phyloP scores from a whole-genome alignment of 2,797 vertebrate species.

The Balearica regulorum region DNA sequence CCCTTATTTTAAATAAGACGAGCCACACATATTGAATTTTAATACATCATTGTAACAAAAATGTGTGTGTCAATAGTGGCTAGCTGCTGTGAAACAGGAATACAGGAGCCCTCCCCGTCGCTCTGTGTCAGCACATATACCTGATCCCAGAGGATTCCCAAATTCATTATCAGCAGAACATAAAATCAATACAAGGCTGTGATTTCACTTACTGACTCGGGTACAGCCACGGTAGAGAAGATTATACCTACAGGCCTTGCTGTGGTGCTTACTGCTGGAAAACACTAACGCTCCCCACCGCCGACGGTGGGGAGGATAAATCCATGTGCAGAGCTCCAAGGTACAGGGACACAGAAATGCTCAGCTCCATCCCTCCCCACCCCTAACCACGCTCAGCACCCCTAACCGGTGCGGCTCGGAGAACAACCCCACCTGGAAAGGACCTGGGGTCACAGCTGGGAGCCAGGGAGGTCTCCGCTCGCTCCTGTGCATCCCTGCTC shows the following conservation, averaged over 20 bases:
- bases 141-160: background rate
- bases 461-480: background rate
- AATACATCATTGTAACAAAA: background rate
- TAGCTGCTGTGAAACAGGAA: background rate
- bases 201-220: conserved; percentile 22
- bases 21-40: background rate
- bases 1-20: background rate
- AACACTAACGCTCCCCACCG: background rate
- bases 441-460: background rate
- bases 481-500: background rate
- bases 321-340: background rate
- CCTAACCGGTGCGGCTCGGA: rapidly evolving
- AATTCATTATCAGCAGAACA: conserved; percentile 25
- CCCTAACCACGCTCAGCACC: background rate
- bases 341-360: background rate
- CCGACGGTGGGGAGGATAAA: background rate
- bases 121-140: background rate
- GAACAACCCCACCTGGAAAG: too few species aligned
- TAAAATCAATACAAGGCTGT: conserved; percentile 27
- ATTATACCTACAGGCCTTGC: background rate
- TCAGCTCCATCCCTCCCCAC: background rate
- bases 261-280: background rate
- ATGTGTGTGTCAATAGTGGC: background rate
- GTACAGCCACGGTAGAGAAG: background rate
- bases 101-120: background rate